Percentiles rank a stretch among this genome's conserved stretches.
These are phyloP conservation scores for Heliocidaris erythrogramma DNA, from an alignment of 35 echinoderm and acorn worm species.

Conservation along the genomic window DNA sequence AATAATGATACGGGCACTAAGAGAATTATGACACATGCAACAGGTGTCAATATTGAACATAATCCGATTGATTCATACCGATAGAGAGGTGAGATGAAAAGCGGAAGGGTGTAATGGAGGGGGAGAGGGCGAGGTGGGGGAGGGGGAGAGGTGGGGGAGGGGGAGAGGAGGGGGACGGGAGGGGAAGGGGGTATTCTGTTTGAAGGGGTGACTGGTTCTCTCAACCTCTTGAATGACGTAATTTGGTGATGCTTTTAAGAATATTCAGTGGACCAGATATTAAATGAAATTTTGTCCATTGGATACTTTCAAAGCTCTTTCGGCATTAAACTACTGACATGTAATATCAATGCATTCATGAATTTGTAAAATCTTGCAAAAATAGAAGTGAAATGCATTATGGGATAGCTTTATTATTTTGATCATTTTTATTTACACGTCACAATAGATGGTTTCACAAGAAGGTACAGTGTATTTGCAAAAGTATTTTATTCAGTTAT, in stretches of 20 bases:
- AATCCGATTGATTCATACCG: background rate
- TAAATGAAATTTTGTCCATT: too few species aligned
- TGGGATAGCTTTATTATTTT: background rate
- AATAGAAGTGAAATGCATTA: background rate
- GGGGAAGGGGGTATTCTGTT: background rate
- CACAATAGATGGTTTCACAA: background rate
- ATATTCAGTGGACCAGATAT: too few species aligned
- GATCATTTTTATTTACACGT: background rate
- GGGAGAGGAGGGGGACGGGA: background rate
- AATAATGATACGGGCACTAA: background rate
- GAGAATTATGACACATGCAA: background rate
- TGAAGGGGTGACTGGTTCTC: too few species aligned
- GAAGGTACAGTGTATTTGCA: background rate
- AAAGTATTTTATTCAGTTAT: background rate
- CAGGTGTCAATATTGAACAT: background rate
- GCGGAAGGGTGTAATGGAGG: background rate
- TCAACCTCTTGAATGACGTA: too few species aligned
- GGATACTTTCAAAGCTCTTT: too few species aligned
- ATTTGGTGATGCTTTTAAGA: too few species aligned
- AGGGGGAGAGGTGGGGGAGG: background rate
- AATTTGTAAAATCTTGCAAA: background rate
- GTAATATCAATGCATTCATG: background rate
- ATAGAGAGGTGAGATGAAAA: background rate
- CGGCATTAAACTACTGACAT: too few species aligned
- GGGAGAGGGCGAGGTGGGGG: background rate